Percentiles rank a stretch among this genome's conserved stretches.
phyloP scores from a whole-genome alignment of 1,140 invertebrate species.

The Brachionus manjavacas region DNA sequence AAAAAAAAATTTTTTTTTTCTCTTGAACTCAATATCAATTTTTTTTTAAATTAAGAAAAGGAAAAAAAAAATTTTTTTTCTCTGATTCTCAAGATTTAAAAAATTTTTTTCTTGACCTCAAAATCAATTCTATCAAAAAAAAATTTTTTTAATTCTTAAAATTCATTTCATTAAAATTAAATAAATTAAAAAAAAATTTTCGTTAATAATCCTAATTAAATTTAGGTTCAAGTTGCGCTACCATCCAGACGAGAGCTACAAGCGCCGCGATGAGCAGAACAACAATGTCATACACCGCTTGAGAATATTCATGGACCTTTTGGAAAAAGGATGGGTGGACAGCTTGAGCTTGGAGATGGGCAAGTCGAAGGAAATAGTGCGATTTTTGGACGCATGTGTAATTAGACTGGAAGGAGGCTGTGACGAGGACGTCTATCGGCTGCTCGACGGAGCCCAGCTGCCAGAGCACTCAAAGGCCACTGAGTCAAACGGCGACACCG shows the following conservation, averaged over 20 bases:
- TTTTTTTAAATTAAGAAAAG: too few relatives aligned
- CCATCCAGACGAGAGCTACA: constrained; percentile 57
- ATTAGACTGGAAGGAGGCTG: constrained; percentile 92
- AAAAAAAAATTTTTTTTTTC: too few relatives aligned
- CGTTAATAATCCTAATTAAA: too few relatives aligned
- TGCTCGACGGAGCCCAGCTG: background rate
- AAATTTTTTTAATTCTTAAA: background rate
- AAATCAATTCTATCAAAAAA: too few relatives aligned
- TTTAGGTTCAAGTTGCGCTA: constrained; percentile 40
- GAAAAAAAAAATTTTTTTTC: too few relatives aligned
- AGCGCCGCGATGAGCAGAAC: constrained; percentile 79
- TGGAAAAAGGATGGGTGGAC: constrained; percentile 69
- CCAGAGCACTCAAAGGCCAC: background rate
- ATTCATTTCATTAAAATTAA: background rate
- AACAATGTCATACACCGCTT: constrained; percentile 78
- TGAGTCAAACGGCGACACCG: background rate
- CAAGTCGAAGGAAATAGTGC: constrained; percentile 76
- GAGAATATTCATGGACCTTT: constrained; percentile 79
- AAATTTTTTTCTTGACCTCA: too few relatives aligned
- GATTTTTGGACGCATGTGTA: constrained; percentile 82
- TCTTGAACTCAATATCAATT: too few relatives aligned
- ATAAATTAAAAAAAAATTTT: background rate
- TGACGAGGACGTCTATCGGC: constrained; percentile 79
- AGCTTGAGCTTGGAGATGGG: constrained; percentile 77
- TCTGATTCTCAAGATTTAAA: too few relatives aligned